These are phyloP conservation scores for Galemys pyrenaicus DNA, from an alignment of 2,113 vertebrate genomes.

Conservation along the genomic window DNA sequence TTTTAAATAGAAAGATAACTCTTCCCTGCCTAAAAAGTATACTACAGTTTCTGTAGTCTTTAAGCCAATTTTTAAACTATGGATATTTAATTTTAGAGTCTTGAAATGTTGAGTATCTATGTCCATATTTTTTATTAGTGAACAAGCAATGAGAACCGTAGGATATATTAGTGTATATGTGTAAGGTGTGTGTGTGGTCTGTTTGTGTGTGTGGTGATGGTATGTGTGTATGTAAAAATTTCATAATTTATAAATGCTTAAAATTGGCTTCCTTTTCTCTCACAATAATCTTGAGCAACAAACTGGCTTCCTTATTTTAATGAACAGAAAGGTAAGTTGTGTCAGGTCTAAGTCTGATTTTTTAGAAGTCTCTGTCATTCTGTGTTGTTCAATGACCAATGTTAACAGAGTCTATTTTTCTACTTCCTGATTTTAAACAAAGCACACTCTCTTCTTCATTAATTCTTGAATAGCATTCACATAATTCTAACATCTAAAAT, in stretches of 20 bases:
- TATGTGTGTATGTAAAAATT: background rate
- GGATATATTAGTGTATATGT: no score
- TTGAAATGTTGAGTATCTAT: background rate
- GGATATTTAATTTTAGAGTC: background rate
- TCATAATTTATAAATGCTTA: background rate
- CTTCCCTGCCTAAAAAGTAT: background rate
- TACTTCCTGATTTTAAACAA: background rate
- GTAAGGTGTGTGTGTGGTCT: background rate
- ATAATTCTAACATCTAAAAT: background rate
- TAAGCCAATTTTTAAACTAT: background rate
- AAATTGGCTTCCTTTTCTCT: background rate
- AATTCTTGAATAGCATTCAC: background rate
- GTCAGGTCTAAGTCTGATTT: background rate
- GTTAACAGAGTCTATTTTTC: background rate
- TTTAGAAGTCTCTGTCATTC: background rate
- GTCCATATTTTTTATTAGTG: background rate
- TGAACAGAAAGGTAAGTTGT: background rate
- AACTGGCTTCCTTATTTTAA: background rate
- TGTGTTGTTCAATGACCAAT: background rate
- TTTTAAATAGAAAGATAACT: background rate
- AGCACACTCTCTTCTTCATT: background rate
- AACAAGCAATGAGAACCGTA: background rate
- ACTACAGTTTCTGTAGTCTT: background rate
- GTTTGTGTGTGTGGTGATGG: no score
- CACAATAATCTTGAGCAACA: background rate